These are phyloP conservation scores for Melanerpes formicivorus DNA, from an alignment of 2,113 vertebrate genomes.

Conservation along the genomic window DNA sequence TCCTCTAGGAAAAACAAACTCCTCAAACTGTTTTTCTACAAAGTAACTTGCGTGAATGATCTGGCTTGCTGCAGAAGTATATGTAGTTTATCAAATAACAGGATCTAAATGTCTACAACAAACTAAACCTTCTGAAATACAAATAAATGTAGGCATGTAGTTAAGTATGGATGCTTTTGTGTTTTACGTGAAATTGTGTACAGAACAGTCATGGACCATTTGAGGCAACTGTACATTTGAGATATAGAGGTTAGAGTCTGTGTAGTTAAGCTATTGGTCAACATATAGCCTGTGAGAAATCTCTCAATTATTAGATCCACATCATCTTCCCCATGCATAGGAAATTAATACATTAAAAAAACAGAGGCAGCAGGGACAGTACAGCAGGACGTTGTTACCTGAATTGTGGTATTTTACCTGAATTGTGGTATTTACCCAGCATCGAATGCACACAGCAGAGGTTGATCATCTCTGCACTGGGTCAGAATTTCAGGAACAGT, in stretches of 20 bases:
- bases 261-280: background rate
- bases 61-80: background rate
- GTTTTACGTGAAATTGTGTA: background rate
- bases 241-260: background rate
- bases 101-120: background rate
- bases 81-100: background rate
- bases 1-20: background rate
- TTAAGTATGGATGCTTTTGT: background rate
- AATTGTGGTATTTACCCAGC: background rate
- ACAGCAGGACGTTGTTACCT: background rate
- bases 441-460: background rate
- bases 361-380: background rate
- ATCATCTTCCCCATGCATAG: background rate
- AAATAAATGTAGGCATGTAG: fast-evolving
- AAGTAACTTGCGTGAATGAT: background rate
- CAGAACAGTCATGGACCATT: background rate
- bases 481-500: background rate
- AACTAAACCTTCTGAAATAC: background rate
- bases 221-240: background rate
- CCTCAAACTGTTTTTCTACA: background rate
- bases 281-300: background rate
- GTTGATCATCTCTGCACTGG: background rate
- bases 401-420: background rate
- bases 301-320: background rate
- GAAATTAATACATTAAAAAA: background rate